Conservation (phyloP, 2,888 invertebrate species). For the Orthonychiurus folsomi region DNA sequence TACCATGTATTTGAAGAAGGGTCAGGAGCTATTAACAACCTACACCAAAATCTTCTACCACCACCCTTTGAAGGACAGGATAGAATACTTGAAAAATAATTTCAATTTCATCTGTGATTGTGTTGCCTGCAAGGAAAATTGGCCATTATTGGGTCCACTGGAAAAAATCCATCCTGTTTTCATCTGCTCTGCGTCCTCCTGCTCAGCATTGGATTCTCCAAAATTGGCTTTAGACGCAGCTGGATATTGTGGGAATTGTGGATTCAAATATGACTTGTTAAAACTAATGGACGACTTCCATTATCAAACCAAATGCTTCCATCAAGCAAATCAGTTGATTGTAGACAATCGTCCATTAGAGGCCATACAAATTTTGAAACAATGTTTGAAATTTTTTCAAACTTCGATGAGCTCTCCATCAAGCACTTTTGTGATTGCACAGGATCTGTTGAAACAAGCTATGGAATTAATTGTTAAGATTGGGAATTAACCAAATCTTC, state of each 20-base stretch:
- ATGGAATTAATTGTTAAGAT: conserved; percentile 3
- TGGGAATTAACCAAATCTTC: no score
- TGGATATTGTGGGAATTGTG: background rate
- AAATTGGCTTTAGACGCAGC: background rate
- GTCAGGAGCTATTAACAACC: background rate
- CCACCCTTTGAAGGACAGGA: background rate
- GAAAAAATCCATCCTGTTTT: background rate
- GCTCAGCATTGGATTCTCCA: background rate
- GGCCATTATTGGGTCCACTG: background rate
- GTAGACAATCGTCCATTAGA: background rate
- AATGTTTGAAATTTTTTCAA: background rate
- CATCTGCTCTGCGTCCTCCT: background rate
- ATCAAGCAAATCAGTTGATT: background rate
- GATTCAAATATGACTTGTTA: background rate
- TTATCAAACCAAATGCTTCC: background rate
- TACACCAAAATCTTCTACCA: background rate
- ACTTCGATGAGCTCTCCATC: background rate
- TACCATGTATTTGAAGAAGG: background rate
- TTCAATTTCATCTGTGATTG: conserved; percentile 63
- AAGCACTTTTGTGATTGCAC: background rate
- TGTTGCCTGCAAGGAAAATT: background rate
- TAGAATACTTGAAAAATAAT: background rate
- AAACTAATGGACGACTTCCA: background rate
- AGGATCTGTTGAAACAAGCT: conserved; percentile 4
- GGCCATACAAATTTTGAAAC: background rate